These are phyloP conservation scores for Poeciliopsis gracilis DNA, from an alignment of 2,797 vertebrate species.

Conservation along the genomic window DNA sequence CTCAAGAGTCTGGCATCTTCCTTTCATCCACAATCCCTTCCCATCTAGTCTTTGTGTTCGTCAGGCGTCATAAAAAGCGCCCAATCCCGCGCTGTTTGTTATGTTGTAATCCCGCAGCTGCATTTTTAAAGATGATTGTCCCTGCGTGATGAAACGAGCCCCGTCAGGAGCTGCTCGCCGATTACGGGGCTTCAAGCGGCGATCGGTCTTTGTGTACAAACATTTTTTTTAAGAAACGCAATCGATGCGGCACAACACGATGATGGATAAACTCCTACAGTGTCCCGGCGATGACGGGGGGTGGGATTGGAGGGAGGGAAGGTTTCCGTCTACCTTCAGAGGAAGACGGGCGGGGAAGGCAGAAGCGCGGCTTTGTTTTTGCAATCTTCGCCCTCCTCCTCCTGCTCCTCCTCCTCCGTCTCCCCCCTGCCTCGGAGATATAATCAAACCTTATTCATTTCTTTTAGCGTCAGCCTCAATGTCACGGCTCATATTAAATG, in stretches of 20 bases:
- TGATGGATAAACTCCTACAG: slow-evolving; percentile 60
- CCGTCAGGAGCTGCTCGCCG: slow-evolving; percentile 56
- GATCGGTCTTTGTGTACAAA: slow-evolving; percentile 64
- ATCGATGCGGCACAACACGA: slow-evolving; percentile 50
- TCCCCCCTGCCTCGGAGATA: slow-evolving; percentile 37
- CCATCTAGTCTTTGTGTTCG: slow-evolving; percentile 19
- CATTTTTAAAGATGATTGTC: slow-evolving; percentile 60
- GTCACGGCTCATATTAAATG: slow-evolving; percentile 56
- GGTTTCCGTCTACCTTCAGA: slow-evolving; percentile 22
- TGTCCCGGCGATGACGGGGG: slow-evolving; percentile 21
- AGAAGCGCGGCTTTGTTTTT: slow-evolving; percentile 11
- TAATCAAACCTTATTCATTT: slow-evolving; percentile 46
- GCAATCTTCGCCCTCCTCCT: background rate
- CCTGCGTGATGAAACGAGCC: slow-evolving; percentile 61
- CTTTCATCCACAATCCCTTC: slow-evolving; percentile 26
- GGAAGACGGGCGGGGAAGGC: slow-evolving; percentile 8
- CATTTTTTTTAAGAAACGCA: slow-evolving; percentile 25
- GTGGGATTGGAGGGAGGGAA: slow-evolving; percentile 5
- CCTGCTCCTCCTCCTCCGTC: slow-evolving; percentile 13
- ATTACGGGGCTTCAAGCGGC: slow-evolving; percentile 53
- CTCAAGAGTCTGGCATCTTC: slow-evolving; percentile 19
- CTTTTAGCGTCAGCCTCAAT: slow-evolving; percentile 50
- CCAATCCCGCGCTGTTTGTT: slow-evolving; percentile 51
- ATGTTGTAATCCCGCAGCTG: slow-evolving; percentile 49
- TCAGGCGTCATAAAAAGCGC: slow-evolving; percentile 25